Conservation (phyloP, 2,888 invertebrate species). For the Hyles lineata region DNA sequence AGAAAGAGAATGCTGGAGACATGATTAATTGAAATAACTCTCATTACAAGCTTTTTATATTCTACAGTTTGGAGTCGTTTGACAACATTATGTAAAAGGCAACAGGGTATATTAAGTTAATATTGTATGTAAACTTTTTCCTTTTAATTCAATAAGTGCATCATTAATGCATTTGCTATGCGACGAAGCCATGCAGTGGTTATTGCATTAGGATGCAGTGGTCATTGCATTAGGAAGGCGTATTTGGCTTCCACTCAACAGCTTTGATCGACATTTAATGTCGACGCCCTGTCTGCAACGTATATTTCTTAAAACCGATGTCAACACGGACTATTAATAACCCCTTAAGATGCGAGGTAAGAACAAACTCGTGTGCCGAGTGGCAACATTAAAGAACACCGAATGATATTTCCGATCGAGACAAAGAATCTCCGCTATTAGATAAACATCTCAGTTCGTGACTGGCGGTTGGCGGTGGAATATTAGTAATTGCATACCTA, state of each 20-base stretch:
- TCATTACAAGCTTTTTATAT: no score
- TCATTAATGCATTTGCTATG: background rate
- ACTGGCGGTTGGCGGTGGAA: conserved; percentile 50
- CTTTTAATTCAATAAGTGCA: no score
- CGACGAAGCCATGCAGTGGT: background rate
- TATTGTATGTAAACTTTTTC: background rate
- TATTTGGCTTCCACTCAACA: background rate
- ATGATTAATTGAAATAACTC: no score
- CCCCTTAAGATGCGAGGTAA: background rate
- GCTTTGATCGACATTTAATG: conserved; percentile 6
- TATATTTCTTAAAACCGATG: conserved; percentile 1
- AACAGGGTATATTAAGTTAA: no score
- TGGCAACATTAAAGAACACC: conserved; percentile 4
- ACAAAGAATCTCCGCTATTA: conserved; percentile 52
- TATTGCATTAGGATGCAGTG: background rate
- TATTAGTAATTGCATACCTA: conserved; percentile 56
- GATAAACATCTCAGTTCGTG: conserved; percentile 58
- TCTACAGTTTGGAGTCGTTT: no score
- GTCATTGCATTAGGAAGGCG: conserved; percentile 4
- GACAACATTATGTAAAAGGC: no score
- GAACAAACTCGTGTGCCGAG: background rate
- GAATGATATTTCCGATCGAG: conserved; percentile 19
- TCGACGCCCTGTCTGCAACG: background rate
- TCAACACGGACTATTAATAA: background rate
- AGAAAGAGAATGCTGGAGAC: no score